Evolutionary conservation across 2,113 vertebrate genomes (phyloP), one percentile per base, ranked within the genome.

Genomic region (Phoenicopterus ruber): DNA sequence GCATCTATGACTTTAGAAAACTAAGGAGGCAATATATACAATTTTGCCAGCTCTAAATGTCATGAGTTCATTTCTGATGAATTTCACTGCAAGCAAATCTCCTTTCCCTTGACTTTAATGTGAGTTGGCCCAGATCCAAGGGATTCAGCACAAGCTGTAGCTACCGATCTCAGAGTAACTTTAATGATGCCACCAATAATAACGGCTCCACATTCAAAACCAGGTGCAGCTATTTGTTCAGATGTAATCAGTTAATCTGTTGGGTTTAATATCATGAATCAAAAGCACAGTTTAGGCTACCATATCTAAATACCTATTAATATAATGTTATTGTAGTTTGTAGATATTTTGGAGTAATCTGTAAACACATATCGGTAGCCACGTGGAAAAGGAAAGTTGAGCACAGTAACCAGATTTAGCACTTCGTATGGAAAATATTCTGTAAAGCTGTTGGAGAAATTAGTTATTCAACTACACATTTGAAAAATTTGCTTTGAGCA

Each of bases 401-500:
- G 82, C 73, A 79, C 42, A 49, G 42, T 52, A 93, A 61, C 21
- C 36, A 89, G 57, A 77, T 81, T 88, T 93, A 66, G 67, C 86
- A 70, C 81, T 89, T 91, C 70, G 32, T 72, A 47, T 65, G 34
- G 69, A 74, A 95, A 91, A 63, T 58, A 62, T 69, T 84, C 49
- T 77, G 47, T 77, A 81, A 79, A 88, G 65, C 47, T 86, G 40
- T 40, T 93, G 65, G 32, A 92, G n/a, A 87, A 86, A 87, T 82
- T 87, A 82, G 77, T 86, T 96, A 67, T 88, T 93, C 90, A 95
- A 21, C 72, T 65, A 49, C 42, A 73, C 11, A 31, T 91, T 96
- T 85, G 50, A 93, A 95, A 93, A 87, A 73, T 57, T 83, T 86
- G 71, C 92, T 96, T 93, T 77, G 55, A 92, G 86, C 81, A 88